Evolutionary conservation across 2,888 invertebrate genomes (phyloP), one percentile per base, ranked within the genome.

Genomic region (Ennomos fuscantarius): DNA sequence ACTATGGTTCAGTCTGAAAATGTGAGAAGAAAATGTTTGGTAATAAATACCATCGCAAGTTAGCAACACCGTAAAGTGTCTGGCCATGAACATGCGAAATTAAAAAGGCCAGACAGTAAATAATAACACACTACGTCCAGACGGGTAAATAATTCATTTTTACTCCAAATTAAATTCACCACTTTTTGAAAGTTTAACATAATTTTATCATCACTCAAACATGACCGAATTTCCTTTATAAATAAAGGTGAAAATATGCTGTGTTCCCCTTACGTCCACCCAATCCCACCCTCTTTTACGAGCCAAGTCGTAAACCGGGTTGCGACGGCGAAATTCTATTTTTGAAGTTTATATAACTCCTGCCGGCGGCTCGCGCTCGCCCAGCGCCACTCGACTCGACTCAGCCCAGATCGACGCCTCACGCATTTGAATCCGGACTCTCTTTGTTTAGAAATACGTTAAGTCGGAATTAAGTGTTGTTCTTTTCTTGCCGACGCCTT

Each of bases 321-420:
- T 74, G 81, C 78, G 81, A 79, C 78, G 80, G 69, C 78, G 76
- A 78, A 81, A 78, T 82, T 85, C 84, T 86, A 85, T 86, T 86
- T 86, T 82, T 81, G 84, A 84, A 84, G 77, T 84, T 86, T 85
- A 84, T 81, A 81, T 84, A 85, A 82, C 82, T 76, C 70, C 61
- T 65, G 69, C 68, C 31, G 36, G 46, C 11, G 45, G 5, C 24
- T 24, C 45, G 33, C 32, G 34, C 46, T 24, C 45, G 40, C n/a
- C 9, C 2, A 1, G 12, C 12, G 11, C 15, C 2, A 9, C n/a
- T 33, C 36, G 42, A 36, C 36, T 66, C 69, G 70, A 33, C 36
- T 66, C 69, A 70, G 70, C 55, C 53, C 45, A 70, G 68, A 68
- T 73, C 72, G 69, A 69, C 71, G 68, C 72, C 64, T 68, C 69